Evolutionary conservation across 2,797 vertebrate genomes (phyloP), one percentile per base, ranked within the genome.

Genomic region (Spea hammondii): DNA sequence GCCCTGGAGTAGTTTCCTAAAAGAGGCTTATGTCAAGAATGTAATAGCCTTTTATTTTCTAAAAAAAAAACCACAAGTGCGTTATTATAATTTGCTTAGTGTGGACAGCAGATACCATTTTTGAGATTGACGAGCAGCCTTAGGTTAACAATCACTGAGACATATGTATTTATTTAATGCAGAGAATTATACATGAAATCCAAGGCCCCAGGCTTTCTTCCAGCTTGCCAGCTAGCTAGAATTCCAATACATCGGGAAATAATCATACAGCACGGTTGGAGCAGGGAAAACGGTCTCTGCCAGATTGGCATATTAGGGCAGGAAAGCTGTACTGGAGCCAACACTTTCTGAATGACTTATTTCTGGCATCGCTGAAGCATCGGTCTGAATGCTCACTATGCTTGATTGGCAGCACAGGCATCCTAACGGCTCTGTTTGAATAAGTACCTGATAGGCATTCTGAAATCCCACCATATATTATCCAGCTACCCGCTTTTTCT

Each of bases 331-430:
- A 69, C 65, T 54, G 48, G 32, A 64, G 80, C 80, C 80, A 78
- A 77, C 55, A 17, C 70, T 74, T 73, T 68, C 70, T 70, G 74
- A 81, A 81, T 82, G 70, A 82, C 75, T 80, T 77, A 69, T 78
- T 77, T 65, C 80, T 82, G 80, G 80, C 75, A 82, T 70, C 70
- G 70, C 47, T 82, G 14, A 73, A 82, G 32, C 75, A 78, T 59
- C 62, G 64, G 72, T 72, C 75, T 77, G 57, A 53, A 82, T 73
- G 72, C 66, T 54, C 65, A 77, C 74, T 54, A 74, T 70, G 57
- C 49, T 69, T 68, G 62, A 78, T 70, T 82, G 80, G 80, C 80
- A 82, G 45, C 55, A 32, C 75, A 62, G 70, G 51, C 79, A 69
- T 62, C n/a, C 54, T 74, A 13, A 73, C 65, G 62, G 64, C 49